These are phyloP conservation scores for Scatophagus argus DNA, from an alignment of 2,113 vertebrate species.

Conservation along the genomic window DNA sequence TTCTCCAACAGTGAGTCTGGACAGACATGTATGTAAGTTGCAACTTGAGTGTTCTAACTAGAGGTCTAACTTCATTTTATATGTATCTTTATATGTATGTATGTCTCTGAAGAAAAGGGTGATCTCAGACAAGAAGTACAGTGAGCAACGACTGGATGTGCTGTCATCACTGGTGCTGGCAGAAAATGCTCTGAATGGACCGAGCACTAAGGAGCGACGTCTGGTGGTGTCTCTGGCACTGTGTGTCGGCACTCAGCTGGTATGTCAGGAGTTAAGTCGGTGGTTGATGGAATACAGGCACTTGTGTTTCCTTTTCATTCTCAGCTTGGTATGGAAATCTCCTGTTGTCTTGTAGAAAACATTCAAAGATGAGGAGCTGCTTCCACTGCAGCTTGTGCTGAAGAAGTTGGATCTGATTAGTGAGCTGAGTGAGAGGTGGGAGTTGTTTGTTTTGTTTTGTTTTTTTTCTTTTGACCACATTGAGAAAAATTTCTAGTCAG, in stretches of 20 bases:
- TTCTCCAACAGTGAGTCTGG: too few relatives aligned
- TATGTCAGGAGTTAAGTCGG: constrained; percentile 62
- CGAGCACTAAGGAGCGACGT: constrained; percentile 94
- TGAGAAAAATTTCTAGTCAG: neutral
- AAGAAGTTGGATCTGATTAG: constrained; percentile 98
- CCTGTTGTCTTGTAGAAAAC: constrained; percentile 87
- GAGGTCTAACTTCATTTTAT: neutral
- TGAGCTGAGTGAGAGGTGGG: constrained; percentile 91
- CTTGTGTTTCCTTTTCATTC: neutral
- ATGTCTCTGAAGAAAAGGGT: constrained; percentile 90
- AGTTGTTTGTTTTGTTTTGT: neutral
- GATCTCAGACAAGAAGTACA: constrained; percentile 99
- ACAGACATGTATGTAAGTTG: too few relatives aligned
- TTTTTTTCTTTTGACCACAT: accelerated
- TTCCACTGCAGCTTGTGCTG: constrained; percentile 93
- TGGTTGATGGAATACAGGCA: neutral
- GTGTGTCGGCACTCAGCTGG: constrained; percentile 97
- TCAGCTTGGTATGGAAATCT: neutral
- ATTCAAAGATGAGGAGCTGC: constrained; percentile 96
- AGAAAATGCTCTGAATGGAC: constrained; percentile 95
- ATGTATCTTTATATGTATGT: neutral
- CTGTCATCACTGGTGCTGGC: constrained; percentile 95
- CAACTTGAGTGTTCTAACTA: neutral
- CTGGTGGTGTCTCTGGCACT: constrained; percentile 93
- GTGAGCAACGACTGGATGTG: constrained; percentile 96